Conservation (phyloP, 2,888 invertebrate genomes). For the Periphyllus acericola region DNA sequence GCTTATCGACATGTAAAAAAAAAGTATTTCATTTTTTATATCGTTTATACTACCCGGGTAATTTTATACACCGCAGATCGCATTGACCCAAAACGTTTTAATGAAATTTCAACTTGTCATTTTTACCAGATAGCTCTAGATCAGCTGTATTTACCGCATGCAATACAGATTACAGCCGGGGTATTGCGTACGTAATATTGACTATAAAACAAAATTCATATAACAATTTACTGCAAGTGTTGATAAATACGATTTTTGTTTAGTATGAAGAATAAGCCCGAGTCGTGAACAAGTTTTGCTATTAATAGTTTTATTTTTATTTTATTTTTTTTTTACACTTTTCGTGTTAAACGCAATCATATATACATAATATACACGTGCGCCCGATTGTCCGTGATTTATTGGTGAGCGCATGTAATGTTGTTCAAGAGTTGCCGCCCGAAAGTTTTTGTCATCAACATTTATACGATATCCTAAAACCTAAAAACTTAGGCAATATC, state of each 20-base stretch:
- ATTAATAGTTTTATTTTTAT: slow-evolving; percentile 25
- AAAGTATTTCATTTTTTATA: no score
- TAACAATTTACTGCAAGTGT: no score
- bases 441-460: slow-evolving; percentile 49
- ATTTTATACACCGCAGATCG: no score
- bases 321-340: not conserved
- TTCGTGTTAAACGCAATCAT: slow-evolving; percentile 41
- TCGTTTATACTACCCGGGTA: no score
- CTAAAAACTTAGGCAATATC: slow-evolving; percentile 46
- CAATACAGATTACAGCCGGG: no score
- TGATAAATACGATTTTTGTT: not conserved
- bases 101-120: no score
- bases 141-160: no score
- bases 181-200: no score
- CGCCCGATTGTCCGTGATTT: slow-evolving; percentile 39
- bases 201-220: no score
- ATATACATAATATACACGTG: slow-evolving; percentile 44
- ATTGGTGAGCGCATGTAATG: slow-evolving; percentile 3
- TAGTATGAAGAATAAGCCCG: not conserved
- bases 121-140: no score
- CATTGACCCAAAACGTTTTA: no score
- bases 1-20: no score
- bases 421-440: slow-evolving; percentile 15
- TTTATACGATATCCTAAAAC: slow-evolving; percentile 34
- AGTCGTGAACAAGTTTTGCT: slow-evolving; percentile 13